phyloP scores from a whole-genome alignment of 2,888 invertebrate species.

The Eupeodes luniger region DNA sequence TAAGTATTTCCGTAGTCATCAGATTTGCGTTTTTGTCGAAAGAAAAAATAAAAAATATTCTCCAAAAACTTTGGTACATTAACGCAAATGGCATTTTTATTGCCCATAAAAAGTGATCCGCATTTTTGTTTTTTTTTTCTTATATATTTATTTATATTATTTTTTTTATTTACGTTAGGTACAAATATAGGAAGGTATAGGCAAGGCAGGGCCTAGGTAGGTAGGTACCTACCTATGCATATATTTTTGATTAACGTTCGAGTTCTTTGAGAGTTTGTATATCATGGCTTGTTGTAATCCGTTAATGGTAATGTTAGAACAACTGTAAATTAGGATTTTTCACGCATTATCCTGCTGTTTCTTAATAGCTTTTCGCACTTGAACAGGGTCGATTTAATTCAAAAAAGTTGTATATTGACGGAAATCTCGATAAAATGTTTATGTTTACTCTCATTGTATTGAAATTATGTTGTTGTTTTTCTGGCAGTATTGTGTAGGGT shows the following conservation, averaged over 20 bases:
- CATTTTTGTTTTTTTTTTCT: constrained; percentile 41
- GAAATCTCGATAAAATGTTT: too few relatives aligned
- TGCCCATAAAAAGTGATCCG: constrained; percentile 82
- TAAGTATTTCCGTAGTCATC: constrained; percentile 41
- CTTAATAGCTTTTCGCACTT: not conserved
- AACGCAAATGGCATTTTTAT: constrained; percentile 84
- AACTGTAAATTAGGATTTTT: constrained; percentile 31
- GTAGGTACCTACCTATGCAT: too few relatives aligned
- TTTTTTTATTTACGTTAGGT: too few relatives aligned
- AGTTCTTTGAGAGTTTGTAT: constrained; percentile 63
- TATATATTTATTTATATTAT: not conserved
- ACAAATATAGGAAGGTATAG: too few relatives aligned
- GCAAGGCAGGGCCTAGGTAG: too few relatives aligned
- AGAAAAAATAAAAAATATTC: not conserved
- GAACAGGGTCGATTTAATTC: not conserved
- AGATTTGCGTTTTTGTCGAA: constrained; percentile 38
- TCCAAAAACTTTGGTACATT: constrained; percentile 74
- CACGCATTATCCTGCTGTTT: constrained; percentile 8
- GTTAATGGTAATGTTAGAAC: constrained; percentile 32
- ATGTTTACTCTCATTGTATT: too few relatives aligned
- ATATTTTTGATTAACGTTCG: constrained; percentile 81
- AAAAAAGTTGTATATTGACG: not conserved
- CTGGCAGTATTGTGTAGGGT: too few relatives aligned
- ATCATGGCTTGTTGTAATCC: constrained; percentile 38
- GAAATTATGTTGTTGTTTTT: not conserved